These are phyloP conservation scores for Saxidomus purpurata DNA, from an alignment of 1,140 invertebrate genomes.

Conservation along the genomic window DNA sequence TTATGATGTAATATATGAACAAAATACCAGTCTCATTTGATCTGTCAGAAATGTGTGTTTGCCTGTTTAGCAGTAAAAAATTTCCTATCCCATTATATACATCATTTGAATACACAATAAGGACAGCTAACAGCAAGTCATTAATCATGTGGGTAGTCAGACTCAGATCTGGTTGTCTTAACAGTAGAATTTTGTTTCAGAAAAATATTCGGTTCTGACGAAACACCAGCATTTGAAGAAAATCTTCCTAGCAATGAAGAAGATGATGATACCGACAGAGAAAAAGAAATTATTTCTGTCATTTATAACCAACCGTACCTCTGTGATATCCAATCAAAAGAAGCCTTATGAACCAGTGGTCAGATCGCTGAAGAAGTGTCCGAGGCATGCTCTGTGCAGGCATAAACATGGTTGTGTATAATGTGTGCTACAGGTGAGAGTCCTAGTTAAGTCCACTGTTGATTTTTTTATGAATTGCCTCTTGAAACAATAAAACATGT, in stretches of 20 bases:
- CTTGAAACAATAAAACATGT: too few relatives aligned
- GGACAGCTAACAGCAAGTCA: background rate
- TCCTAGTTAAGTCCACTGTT: too few relatives aligned
- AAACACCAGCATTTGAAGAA: constrained; percentile 14
- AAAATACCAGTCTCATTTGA: too few relatives aligned
- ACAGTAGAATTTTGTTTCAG: constrained; percentile 7
- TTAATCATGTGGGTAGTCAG: background rate
- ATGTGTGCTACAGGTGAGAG: constrained; percentile 71
- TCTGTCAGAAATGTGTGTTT: too few relatives aligned
- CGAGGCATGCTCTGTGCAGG: constrained; percentile 72
- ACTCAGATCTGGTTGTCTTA: too few relatives aligned
- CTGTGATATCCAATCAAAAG: constrained; percentile 22
- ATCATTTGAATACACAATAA: background rate
- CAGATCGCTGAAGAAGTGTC: constrained; percentile 58
- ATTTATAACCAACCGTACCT: constrained; percentile 15
- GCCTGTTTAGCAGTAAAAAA: background rate
- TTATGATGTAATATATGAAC: too few relatives aligned
- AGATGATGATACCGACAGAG: background rate
- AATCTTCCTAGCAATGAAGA: background rate
- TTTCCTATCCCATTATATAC: background rate
- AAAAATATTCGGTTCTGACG: constrained; percentile 52
- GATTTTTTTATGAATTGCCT: too few relatives aligned
- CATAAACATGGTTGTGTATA: constrained; percentile 74
- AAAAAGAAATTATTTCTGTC: background rate
- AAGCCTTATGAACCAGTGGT: constrained; percentile 30